These are phyloP conservation scores for Oscheius sp. DNA, from an alignment of 2,888 invertebrate genomes.

Conservation along the genomic window DNA sequence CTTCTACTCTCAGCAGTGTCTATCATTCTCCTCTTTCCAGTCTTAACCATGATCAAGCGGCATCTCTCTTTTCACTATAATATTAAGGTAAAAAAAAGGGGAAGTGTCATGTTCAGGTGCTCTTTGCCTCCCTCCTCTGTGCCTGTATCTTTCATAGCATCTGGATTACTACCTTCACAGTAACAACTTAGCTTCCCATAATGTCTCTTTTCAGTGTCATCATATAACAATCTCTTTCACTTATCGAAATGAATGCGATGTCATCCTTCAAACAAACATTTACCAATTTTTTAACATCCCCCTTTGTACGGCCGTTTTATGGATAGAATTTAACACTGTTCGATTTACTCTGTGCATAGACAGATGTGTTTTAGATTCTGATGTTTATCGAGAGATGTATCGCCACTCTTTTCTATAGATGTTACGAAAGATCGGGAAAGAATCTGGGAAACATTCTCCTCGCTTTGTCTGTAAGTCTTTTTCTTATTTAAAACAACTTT, in stretches of 20 bases:
- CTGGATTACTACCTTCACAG: conserved; percentile 8
- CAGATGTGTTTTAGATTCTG: conserved; percentile 1
- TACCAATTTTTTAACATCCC: conserved; percentile 20
- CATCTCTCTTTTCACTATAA: conserved; percentile 13
- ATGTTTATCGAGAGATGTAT: conserved; percentile 20
- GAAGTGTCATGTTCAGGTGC: neutral
- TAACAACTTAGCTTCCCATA: neutral
- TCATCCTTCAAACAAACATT: neutral
- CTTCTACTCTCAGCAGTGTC: neutral
- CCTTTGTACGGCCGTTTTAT: neutral
- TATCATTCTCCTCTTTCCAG: neutral
- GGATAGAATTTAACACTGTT: conserved; percentile 24
- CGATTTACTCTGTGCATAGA: neutral
- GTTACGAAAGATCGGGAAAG: conserved; percentile 2
- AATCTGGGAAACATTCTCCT: conserved; percentile 1
- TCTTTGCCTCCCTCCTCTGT: conserved; percentile 9
- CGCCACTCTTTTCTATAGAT: conserved; percentile 11
- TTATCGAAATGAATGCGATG: conserved; percentile 18
- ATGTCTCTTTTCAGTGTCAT: conserved; percentile 3
- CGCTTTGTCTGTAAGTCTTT: conserved; percentile 5
- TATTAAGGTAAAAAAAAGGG: conserved; percentile 20
- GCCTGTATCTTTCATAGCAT: conserved; percentile 15
- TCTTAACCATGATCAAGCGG: neutral
- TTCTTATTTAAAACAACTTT: neutral
- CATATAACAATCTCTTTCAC: conserved; percentile 22